A percentile compares a stretch with the other conserved stretches of the same genome.
These are phyloP conservation scores for Carassius auratus DNA, from an alignment of 2,113 vertebrate species.

Conservation along the genomic window DNA sequence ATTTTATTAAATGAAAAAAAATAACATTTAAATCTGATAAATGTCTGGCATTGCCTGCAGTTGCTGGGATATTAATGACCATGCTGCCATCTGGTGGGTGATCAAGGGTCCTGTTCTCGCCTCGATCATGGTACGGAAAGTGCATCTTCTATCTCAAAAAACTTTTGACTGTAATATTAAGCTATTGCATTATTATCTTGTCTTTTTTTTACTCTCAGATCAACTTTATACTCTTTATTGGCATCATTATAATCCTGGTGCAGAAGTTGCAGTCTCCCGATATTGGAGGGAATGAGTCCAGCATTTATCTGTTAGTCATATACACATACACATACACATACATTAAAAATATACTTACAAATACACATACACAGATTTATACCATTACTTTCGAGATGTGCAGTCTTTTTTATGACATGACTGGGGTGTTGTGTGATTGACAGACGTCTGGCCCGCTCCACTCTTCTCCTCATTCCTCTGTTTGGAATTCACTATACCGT, in stretches of 20 bases:
- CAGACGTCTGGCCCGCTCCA: conserved; percentile 94
- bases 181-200: background rate
- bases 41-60: conserved; percentile 67
- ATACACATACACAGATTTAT: no score
- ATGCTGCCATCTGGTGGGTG: conserved; percentile 98
- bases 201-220: conserved; percentile 76
- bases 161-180: background rate
- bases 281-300: conserved; percentile 96
- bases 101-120: conserved; percentile 96
- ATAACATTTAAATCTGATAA: background rate
- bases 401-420: background rate
- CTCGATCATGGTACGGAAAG: conserved; percentile 88
- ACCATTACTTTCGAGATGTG: background rate
- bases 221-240: conserved; percentile 95
- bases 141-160: background rate
- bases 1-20: background rate
- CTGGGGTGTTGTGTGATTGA: conserved; percentile 25
- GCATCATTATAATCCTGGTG: conserved; percentile 96
- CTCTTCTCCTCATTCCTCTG: conserved; percentile 93
- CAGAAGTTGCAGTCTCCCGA: conserved; percentile 98
- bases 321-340: background rate
- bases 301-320: conserved; percentile 97
- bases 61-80: conserved; percentile 97
- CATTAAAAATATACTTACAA: no score
- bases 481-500: conserved; percentile 99